phyloP scores from a whole-genome alignment of 2,113 vertebrate genomes.

The Paralichthys olivaceus region DNA sequence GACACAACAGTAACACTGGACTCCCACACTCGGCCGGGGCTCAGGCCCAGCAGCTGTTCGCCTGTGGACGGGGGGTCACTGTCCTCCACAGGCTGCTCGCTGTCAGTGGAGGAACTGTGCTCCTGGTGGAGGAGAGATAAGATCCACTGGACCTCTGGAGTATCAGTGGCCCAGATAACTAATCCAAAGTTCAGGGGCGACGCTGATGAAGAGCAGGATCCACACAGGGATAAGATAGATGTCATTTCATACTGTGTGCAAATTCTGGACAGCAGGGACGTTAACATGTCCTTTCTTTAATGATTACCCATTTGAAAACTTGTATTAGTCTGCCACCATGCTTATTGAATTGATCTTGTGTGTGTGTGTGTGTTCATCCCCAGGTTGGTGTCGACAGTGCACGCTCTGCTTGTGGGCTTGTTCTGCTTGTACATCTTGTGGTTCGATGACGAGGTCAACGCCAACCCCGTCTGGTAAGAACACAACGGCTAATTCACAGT shows the following conservation, averaged over 20 bases:
- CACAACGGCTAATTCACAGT: not conserved
- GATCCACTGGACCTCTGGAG: slow-evolving; percentile 35
- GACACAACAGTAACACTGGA: too few species aligned
- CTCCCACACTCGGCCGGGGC: slow-evolving; percentile 1
- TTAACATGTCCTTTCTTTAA: too few species aligned
- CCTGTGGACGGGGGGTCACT: slow-evolving; percentile 4
- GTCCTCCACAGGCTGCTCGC: not conserved
- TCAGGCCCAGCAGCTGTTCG: slow-evolving; percentile 17
- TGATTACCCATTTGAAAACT: not conserved
- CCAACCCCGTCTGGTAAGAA: slow-evolving; percentile 86
- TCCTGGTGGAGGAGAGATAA: slow-evolving; percentile 49
- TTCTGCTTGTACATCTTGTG: slow-evolving; percentile 87
- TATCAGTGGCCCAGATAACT: slow-evolving; percentile 48
- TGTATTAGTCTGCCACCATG: not conserved
- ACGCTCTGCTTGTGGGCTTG: slow-evolving; percentile 83
- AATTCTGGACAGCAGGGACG: not conserved
- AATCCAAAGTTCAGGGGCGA: slow-evolving; percentile 51
- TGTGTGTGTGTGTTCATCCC: slow-evolving; percentile 25
- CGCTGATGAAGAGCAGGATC: slow-evolving; percentile 12
- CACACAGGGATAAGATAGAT: not conserved
- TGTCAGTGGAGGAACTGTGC: slow-evolving; percentile 34
- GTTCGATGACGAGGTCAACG: slow-evolving; percentile 83
- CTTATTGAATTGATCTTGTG: not conserved
- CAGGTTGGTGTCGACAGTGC: slow-evolving; percentile 84
- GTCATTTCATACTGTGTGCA: slow-evolving; percentile 8